A percentile compares a stretch with the other conserved stretches of the same genome.
Evolutionary conservation across 1,140 invertebrate genomes (phyloP).

Genomic region (Patella vulgata): DNA sequence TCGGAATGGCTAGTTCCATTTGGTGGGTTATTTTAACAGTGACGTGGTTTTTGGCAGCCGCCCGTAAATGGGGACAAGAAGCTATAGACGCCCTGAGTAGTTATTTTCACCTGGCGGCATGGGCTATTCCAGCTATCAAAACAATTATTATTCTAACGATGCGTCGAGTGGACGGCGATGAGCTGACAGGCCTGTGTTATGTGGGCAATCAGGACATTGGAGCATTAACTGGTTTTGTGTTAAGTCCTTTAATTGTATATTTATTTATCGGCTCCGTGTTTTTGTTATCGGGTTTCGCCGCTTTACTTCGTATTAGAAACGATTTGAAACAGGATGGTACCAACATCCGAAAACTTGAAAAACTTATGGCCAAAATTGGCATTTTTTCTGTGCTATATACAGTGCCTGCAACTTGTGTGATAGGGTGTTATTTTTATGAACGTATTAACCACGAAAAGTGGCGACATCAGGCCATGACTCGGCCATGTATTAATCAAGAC

Average conservation of each 20-base stretch:
- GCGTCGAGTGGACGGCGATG: conserved; percentile 96
- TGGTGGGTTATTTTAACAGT: conserved; percentile 98
- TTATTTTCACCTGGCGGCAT: conserved; percentile 96
- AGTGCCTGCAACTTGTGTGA: conserved; percentile 90
- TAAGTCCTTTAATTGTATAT: conserved; percentile 90
- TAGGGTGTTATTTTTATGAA: conserved; percentile 95
- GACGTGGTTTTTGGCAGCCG: conserved; percentile 97
- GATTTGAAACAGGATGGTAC: conserved; percentile 80
- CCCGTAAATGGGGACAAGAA: conserved; percentile 98
- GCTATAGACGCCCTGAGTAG: conserved; percentile 98
- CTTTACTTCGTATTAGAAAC: conserved; percentile 91
- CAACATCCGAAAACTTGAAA: conserved; percentile 62
- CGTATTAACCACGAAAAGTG: conserved; percentile 61
- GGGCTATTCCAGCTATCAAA: conserved; percentile 91
- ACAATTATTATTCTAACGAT: conserved; percentile 92
- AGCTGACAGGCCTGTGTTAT: conserved; percentile 95
- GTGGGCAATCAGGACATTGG: conserved; percentile 92
- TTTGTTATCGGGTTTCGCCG: conserved; percentile 93
- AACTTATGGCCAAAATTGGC: conserved; percentile 89
- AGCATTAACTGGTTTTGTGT: conserved; percentile 86
- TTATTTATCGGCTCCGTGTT: conserved; percentile 93
- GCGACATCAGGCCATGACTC: conserved; percentile 40
- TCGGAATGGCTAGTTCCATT: conserved; percentile 94
- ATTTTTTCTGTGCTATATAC: conserved; percentile 96
- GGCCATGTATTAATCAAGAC: conserved; percentile 30